These are phyloP conservation scores for Goniozus legneri DNA, from an alignment of 1,140 invertebrate genomes.

Conservation along the genomic window DNA sequence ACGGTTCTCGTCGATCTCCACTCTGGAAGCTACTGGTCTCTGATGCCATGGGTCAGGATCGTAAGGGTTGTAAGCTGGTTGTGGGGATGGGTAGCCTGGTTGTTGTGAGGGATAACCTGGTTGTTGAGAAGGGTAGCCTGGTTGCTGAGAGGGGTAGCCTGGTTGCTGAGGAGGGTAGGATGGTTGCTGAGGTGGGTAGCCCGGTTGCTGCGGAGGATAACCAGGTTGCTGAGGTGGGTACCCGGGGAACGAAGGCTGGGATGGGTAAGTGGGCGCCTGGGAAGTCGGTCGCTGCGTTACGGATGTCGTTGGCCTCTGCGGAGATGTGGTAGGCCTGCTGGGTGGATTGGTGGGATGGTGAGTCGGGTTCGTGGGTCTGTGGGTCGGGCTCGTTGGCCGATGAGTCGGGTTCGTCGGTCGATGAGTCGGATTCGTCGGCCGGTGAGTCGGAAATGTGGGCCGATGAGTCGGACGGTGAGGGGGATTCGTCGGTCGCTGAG, in stretches of 20 bases:
- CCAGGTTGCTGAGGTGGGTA: constrained; percentile 1
- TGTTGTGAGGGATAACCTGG: not conserved
- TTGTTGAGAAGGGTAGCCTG: not conserved
- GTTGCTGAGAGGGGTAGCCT: constrained; percentile 5
- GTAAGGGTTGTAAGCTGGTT: constrained; percentile 7
- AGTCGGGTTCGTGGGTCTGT: too few relatives aligned
- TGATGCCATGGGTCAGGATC: constrained; percentile 22
- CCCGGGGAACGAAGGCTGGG: too few relatives aligned
- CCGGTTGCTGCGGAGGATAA: constrained; percentile 2
- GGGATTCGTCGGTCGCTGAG: not conserved
- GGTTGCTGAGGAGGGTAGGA: constrained; percentile 5
- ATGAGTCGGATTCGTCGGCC: too few relatives aligned
- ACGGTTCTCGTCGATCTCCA: constrained; percentile 17
- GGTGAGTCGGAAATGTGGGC: too few relatives aligned
- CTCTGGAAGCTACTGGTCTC: constrained; percentile 1
- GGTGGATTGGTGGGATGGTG: too few relatives aligned
- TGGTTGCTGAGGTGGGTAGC: not conserved
- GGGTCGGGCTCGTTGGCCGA: too few relatives aligned
- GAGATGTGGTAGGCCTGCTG: constrained; percentile 8
- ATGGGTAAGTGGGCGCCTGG: constrained; percentile 4
- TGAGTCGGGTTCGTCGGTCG: too few relatives aligned
- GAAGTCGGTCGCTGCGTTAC: constrained; percentile 12
- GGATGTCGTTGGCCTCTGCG: constrained; percentile 8
- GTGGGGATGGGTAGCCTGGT: constrained; percentile 1
- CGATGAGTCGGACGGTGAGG: too few relatives aligned